These are phyloP conservation scores for Brachionus manjavacas DNA, from an alignment of 1,140 invertebrate genomes.

Conservation along the genomic window DNA sequence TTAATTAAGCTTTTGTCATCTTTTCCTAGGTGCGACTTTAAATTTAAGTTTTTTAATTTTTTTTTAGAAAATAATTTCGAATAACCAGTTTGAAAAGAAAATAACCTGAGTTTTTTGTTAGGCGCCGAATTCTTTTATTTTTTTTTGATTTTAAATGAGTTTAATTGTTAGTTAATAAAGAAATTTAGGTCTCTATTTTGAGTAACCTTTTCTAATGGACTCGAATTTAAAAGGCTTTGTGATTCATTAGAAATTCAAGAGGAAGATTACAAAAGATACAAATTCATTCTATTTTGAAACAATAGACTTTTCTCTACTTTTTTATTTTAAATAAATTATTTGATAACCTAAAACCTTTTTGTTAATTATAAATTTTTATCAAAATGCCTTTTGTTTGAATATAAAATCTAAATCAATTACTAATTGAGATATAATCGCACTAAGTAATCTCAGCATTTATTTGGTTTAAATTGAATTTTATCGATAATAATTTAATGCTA, in stretches of 20 bases:
- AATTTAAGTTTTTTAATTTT: background rate
- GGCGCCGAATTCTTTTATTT: background rate
- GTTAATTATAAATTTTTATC: background rate
- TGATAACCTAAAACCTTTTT: background rate
- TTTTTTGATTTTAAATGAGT: background rate
- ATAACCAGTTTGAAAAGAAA: background rate
- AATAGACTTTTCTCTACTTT: background rate
- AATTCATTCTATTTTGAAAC: background rate
- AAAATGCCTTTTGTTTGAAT: background rate
- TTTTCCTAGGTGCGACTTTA: background rate
- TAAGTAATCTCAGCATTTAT: too few relatives aligned
- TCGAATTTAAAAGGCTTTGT: background rate
- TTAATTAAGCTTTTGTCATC: background rate
- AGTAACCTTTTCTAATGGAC: background rate
- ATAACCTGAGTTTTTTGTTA: background rate
- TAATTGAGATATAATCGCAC: too few relatives aligned
- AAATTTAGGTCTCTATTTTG: background rate
- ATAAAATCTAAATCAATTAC: too few relatives aligned
- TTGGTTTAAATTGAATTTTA: too few relatives aligned
- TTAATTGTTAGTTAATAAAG: constrained; percentile 1
- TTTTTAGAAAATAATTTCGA: background rate
- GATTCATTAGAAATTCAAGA: background rate
- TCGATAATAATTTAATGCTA: too few relatives aligned
- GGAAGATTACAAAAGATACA: background rate
- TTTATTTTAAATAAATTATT: background rate